A percentile compares a stretch with the other conserved stretches of the same genome.
Conservation (phyloP, 2,797 vertebrate species). For the Clamator glandarius region DNA sequence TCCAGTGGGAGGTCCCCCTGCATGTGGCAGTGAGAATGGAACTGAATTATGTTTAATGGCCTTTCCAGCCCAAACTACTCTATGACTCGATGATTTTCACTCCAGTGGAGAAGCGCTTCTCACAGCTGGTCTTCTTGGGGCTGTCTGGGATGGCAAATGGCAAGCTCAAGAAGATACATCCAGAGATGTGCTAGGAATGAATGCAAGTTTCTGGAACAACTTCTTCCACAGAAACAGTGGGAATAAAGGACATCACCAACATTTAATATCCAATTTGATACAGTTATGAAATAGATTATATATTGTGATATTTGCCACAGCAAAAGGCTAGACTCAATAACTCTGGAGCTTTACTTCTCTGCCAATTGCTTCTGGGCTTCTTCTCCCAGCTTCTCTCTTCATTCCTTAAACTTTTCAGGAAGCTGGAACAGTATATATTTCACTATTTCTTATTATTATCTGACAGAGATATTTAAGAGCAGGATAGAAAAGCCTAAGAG, state of each 20-base stretch:
- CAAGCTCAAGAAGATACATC: neutral
- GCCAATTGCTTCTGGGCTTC: neutral
- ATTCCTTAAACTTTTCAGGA: neutral
- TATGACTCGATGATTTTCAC: neutral
- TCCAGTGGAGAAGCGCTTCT: neutral
- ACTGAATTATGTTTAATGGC: too few relatives aligned
- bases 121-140: neutral
- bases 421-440: neutral
- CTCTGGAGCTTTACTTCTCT: neutral
- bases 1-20: too few relatives aligned
- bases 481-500: neutral
- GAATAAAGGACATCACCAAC: neutral
- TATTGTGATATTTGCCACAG: neutral
- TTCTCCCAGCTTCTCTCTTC: neutral
- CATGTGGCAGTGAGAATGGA: too few relatives aligned
- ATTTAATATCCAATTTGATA: neutral
- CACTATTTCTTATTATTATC: neutral
- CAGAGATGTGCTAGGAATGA: neutral
- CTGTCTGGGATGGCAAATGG: neutral
- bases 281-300: neutral
- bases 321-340: neutral
- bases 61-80: too few relatives aligned
- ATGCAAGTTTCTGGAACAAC: neutral
- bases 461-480: neutral
- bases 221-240: neutral